phyloP scores from a whole-genome alignment of 2,113 vertebrate species.

The Hyaena hyaena region DNA sequence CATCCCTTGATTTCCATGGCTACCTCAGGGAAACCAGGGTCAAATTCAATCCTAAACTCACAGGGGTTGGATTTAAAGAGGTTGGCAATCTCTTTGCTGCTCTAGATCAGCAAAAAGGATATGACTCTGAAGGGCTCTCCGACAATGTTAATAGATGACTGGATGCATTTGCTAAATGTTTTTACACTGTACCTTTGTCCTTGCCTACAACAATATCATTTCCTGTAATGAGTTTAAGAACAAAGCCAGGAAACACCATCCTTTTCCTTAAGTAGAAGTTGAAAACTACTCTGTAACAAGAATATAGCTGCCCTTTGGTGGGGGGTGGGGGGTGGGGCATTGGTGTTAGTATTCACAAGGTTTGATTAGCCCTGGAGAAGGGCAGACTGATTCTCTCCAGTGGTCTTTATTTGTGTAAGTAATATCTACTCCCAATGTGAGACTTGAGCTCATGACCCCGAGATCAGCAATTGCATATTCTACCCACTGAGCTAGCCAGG shows the following conservation, averaged over 20 bases:
- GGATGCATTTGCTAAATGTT: background rate
- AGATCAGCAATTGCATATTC: background rate
- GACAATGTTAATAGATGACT: background rate
- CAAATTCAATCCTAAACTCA: background rate
- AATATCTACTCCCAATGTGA: background rate
- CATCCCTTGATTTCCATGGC: background rate
- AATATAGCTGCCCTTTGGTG: background rate
- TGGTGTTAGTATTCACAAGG: background rate
- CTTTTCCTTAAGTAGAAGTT: slow-evolving; percentile 48
- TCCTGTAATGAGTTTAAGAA: slow-evolving; percentile 51
- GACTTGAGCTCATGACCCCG: background rate
- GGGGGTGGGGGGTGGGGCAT: background rate
- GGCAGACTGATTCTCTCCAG: background rate
- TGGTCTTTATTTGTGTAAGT: background rate
- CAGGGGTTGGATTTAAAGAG: background rate
- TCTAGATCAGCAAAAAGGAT: background rate
- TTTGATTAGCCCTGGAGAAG: background rate
- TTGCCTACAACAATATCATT: slow-evolving; percentile 47
- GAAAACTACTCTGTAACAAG: slow-evolving; percentile 34
- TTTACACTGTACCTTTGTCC: background rate
- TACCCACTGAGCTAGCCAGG: background rate
- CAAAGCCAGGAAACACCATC: slow-evolving; percentile 68
- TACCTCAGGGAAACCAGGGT: background rate
- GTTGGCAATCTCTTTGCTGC: background rate
- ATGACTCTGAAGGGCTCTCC: background rate